phyloP scores from a whole-genome alignment of 2,797 vertebrate species.

The Margarornis squamiger region DNA sequence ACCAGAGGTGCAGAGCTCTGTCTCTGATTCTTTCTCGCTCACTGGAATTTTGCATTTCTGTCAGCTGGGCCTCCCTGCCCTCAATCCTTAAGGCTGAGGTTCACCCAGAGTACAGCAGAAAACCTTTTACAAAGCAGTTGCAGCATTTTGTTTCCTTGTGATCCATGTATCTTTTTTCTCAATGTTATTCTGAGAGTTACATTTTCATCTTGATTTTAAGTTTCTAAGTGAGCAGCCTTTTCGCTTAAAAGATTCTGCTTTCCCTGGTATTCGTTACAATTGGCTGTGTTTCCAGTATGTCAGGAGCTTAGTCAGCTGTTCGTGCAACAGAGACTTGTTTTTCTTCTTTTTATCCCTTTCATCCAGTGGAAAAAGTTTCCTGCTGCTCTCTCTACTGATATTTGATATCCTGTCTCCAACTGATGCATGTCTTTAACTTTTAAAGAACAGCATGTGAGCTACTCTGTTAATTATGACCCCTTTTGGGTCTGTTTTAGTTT shows the following conservation, averaged over 20 bases:
- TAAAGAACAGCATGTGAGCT: slow-evolving; percentile 14
- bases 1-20: background rate
- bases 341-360: slow-evolving; percentile 47
- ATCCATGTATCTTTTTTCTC: fast-evolving
- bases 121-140: background rate
- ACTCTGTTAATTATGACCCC: slow-evolving; percentile 5
- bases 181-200: background rate
- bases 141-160: background rate
- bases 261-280: background rate
- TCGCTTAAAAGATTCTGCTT: background rate
- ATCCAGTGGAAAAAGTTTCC: slow-evolving; percentile 46
- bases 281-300: background rate
- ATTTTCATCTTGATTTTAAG: background rate
- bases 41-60: slow-evolving; percentile 37
- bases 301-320: slow-evolving; percentile 52
- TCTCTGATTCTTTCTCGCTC: background rate
- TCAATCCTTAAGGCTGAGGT: background rate
- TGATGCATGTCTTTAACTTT: slow-evolving; percentile 22
- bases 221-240: background rate
- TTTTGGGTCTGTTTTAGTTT: background rate
- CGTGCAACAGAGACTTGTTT: slow-evolving; percentile 19
- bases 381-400: slow-evolving; percentile 28
- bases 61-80: background rate
- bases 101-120: background rate
- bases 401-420: slow-evolving; percentile 35